A percentile compares a stretch with the other conserved stretches of the same genome.
Evolutionary conservation across 2,888 invertebrate species (phyloP).

Genomic region (Homarus gammarus): DNA sequence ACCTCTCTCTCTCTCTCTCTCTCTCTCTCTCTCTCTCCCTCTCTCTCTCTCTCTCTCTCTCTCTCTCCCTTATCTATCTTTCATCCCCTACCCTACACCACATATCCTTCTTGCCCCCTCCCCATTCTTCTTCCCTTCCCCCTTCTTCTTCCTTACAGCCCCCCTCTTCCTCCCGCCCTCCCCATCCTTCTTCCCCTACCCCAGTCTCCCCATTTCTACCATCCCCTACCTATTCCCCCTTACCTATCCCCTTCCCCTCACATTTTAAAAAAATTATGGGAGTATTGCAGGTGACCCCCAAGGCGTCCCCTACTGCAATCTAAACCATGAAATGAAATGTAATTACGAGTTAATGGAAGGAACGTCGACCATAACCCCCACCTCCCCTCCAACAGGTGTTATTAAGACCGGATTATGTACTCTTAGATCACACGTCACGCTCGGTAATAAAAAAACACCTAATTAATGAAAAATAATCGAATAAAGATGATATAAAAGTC

Average conservation of each 20-base stretch:
- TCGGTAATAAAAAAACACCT: background rate
- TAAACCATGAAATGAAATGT: constrained; percentile 15
- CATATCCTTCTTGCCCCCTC: background rate
- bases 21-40: too few species aligned
- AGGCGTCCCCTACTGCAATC: background rate
- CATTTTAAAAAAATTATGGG: too few species aligned
- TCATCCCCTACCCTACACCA: background rate
- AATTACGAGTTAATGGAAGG: background rate
- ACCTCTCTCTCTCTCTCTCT: too few species aligned
- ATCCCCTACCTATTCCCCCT: too few species aligned
- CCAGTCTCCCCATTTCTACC: background rate
- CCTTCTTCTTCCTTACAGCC: too few species aligned
- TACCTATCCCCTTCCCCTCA: too few species aligned
- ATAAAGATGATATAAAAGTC: too few species aligned
- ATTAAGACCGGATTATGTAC: background rate
- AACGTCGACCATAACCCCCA: background rate
- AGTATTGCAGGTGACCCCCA: too few species aligned
- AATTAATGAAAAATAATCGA: background rate
- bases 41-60: too few species aligned
- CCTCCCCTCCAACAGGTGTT: background rate
- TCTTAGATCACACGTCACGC: background rate
- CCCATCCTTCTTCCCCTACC: background rate
- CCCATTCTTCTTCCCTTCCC: background rate
- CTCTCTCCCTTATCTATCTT: background rate
- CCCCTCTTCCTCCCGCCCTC: constrained; percentile 4